phyloP scores from a whole-genome alignment of 2,113 vertebrate genomes.

The Octodon degus region DNA sequence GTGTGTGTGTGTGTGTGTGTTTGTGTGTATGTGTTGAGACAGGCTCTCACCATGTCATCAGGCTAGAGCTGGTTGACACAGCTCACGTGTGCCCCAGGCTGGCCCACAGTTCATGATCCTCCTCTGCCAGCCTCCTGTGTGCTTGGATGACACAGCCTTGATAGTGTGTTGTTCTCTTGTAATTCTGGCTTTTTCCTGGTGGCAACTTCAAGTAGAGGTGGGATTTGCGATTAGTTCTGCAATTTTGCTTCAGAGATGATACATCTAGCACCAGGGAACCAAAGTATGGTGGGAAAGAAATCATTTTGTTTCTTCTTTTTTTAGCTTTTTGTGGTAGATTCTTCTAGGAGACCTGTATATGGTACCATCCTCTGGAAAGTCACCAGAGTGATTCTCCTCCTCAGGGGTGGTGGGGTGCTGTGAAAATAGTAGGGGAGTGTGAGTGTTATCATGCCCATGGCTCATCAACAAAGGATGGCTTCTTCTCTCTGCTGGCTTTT shows the following conservation, averaged over 20 bases:
- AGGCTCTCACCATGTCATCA: neutral
- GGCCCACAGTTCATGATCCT: neutral
- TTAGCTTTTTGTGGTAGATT: neutral
- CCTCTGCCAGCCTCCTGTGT: neutral
- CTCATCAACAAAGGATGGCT: neutral
- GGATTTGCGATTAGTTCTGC: neutral
- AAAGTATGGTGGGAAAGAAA: neutral
- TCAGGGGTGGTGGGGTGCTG: neutral
- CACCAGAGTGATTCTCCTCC: neutral
- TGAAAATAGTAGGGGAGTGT: neutral
- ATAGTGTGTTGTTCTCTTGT: neutral
- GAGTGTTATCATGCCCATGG: neutral
- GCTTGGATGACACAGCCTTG: neutral
- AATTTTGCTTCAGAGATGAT: slow-evolving; percentile 26
- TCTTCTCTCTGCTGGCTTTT: neutral
- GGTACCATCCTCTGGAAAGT: neutral
- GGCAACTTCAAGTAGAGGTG: neutral
- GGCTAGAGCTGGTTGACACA: too few species aligned
- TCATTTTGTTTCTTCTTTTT: neutral
- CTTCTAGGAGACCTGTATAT: neutral
- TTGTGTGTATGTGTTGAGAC: neutral
- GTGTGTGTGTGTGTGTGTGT: neutral
- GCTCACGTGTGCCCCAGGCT: neutral
- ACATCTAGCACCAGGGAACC: neutral
- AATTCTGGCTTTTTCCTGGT: neutral